phyloP scores from a whole-genome alignment of 2,113 vertebrate genomes.

The Trematocara zebra region DNA sequence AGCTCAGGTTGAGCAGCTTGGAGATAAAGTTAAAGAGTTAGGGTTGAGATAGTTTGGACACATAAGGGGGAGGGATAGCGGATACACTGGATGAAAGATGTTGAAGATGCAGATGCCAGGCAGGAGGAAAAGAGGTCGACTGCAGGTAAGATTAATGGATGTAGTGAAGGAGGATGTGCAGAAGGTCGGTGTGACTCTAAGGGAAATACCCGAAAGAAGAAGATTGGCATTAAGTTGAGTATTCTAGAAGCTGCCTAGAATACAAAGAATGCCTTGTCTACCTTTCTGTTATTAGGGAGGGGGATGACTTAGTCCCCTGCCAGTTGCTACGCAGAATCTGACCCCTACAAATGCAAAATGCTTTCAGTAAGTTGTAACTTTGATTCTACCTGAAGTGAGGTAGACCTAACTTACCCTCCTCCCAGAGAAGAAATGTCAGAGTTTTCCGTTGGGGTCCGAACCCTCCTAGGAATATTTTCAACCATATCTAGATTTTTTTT shows the following conservation, averaged over 20 bases:
- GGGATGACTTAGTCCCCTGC: accelerated
- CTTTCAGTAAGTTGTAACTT: not conserved
- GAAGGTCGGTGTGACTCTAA: not conserved
- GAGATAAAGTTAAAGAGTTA: not conserved
- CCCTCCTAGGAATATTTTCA: not conserved
- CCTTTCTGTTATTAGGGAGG: not conserved
- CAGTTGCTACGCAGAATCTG: not conserved
- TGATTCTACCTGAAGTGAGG: not conserved
- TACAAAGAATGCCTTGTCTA: not conserved
- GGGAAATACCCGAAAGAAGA: not conserved
- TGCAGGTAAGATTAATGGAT: not conserved
- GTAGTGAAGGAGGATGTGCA: not conserved
- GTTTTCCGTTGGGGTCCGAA: not conserved
- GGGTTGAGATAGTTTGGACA: not conserved
- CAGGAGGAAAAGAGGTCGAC: not conserved
- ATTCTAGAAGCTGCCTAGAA: not conserved
- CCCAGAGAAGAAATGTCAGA: not conserved
- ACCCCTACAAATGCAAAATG: not conserved
- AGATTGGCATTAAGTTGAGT: not conserved
- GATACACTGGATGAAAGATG: not conserved
- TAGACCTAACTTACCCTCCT: not conserved
- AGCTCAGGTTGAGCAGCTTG: not conserved
- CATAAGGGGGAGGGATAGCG: accelerated
- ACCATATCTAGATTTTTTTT: accelerated
- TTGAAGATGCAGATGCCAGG: not conserved